Evolutionary conservation across 2,797 vertebrate species (phyloP), one percentile per base, ranked within the genome.

Genomic region (Dryobates pubescens): DNA sequence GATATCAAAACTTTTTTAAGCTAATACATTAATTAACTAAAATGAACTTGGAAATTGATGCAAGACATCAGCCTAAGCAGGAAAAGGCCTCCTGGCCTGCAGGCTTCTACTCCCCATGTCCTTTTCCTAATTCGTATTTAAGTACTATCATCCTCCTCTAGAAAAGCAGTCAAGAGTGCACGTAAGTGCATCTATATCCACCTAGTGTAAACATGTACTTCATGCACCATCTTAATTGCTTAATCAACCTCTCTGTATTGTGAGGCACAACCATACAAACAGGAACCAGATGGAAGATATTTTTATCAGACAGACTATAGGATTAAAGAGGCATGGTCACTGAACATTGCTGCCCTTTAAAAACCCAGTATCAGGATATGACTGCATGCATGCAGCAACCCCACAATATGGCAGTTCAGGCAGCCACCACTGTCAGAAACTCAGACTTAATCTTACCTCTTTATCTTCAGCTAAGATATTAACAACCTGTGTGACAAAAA

Each of bases 271-370:
- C 61, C 53, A 17, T 51, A n/a, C 22, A 75, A 75, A 51, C 18
- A 70, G 54, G 54, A 92, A 78, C 57, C 93, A 92, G 74, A 89
- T 79, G 92, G 93, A 84, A 89, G 92, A 71, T 91, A 81, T 94
- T 94, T 95, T 95, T 92, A 82, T 91, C 85, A 72, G 73, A 29
- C 1, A 20, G 43, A 38, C 64, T 58, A 22, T 36, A 57, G 36
- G 61, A 90, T 91, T 94, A 45, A 73, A 81, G 92, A 43, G 91
- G 51, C 56, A 49, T 49, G 62, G 58, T 63, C 80, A 81, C 0
- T 89, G 89, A 82, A 78, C 49, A 47, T 56, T 49, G 53, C 51
- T 76, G 74, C 88, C 77, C 85, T 92, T 79, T 73, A 51, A 88
- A 86, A 67, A 57, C 70, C 58, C 18, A 9, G 6, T 24, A 2